Base-by-base conservation (phyloP, 2,797 vertebrate species). In the Cryptoprocta ferox region DNA sequence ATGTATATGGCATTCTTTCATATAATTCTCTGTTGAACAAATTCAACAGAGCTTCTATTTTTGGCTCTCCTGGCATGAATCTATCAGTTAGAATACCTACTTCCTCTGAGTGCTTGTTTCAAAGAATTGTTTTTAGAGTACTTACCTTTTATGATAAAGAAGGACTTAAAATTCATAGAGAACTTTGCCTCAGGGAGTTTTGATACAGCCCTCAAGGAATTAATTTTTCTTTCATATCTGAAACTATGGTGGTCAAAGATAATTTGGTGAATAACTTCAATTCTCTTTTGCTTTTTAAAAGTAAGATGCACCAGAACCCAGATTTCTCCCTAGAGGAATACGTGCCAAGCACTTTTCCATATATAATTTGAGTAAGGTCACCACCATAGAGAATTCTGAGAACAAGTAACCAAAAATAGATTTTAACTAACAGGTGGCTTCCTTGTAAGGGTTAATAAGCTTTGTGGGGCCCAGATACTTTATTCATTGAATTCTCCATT, bases 361-460 rank as follows among this genome's bases (percentile, higher is more conserved):
- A 30, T 73, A 86, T 79, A n/a, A 73, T 88, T 87, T 80, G 71
- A 96, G 21, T 56, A 70, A 63, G 85, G 13, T 86, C 83, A 73
- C 32, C 68, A 70, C 26, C 88, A 89, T 78, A 93, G 90, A 87
- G 91, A 94, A 81, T 87, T 93, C 90, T 81, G 82, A 83, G 89
- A 79, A 85, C 35, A 42, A 89, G 13, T 81, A 95, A 89, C 87
- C 71, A 87, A 88, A 84, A 84, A 71, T 26, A 26, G 83, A 86
- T 15, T n/a, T 65, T 86, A 79, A 94, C 39, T 95, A 68, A 59
- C 65, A 84, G 71, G 6, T 30, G 45, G 35, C 66, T 14, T 97
- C 56, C 93, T 95, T 91, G 2, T 93, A 65, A 45, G 0, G 1
- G 45, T 63, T 37, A 63, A 50, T 65, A 21, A 65, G 14, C 83